Base-by-base conservation (phyloP, 2,113 vertebrate species). In the Trogon melanurus region DNA sequence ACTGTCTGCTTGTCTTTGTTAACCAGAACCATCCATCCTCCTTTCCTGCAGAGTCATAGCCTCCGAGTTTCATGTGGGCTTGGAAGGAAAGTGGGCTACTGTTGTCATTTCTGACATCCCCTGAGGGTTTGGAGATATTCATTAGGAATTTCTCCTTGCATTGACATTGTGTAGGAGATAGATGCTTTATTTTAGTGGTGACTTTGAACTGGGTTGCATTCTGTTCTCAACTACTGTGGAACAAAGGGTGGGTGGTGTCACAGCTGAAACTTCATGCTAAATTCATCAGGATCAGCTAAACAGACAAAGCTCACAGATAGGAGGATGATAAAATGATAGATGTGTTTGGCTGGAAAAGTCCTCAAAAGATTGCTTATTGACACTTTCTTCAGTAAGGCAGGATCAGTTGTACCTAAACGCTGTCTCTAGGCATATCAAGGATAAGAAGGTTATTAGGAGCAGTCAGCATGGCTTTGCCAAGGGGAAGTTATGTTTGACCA, bases 101-200 rank as follows among this genome's bases (percentile, higher is more conserved):
- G 69, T 53, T 21, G 2, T 64, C 17, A 12, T 67, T 94, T 83
- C 83, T 93, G 88, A 89, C 38, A 81, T 86, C 41, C 65, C 30
- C 44, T 72, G 47, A 78, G 34, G 61, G 45, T 86, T 57, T 92
- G 44, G 72, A 94, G 53, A 76, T 13, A 74, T 60, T 81, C 29
- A 61, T 93, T 84, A 91, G 82, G 65, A 93, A 58, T 75, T 89
- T 91, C 57, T 87, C 36, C 45, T 84, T 11, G 20, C 21, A 41
- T 4, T 84, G 86, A 78, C 0, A 0, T 27, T 88, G 76, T 0
- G 27, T 92, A 67, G 93, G 92, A 81, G 72, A 78, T 13, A 51
- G 61, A 75, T 54, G 41, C 36, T 86, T 92, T 91, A 92, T 88
- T 96, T 93, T 84, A 61, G 53, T 72, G 34, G 72, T 54, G 69